These are phyloP conservation scores for Masticophis lateralis DNA, from an alignment of 2,797 vertebrate genomes.

Conservation along the genomic window DNA sequence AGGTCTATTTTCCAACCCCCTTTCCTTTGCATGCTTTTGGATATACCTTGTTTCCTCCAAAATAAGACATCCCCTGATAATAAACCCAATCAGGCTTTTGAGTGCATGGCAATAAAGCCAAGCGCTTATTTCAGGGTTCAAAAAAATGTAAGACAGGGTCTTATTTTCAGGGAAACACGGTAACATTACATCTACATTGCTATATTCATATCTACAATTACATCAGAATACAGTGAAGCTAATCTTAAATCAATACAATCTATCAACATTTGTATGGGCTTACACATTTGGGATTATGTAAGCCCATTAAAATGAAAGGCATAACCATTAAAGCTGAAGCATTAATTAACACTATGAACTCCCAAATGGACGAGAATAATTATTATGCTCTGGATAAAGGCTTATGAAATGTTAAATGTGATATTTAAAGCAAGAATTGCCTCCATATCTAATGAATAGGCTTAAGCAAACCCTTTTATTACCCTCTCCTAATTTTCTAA, in stretches of 20 bases:
- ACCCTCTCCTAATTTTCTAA: neutral
- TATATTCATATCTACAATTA: neutral
- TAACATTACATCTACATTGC: neutral
- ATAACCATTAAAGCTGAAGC: neutral
- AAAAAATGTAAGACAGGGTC: too few relatives aligned
- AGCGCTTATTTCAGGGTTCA: too few relatives aligned
- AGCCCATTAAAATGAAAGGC: neutral
- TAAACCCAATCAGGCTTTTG: too few relatives aligned
- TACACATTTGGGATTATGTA: constrained; percentile 6
- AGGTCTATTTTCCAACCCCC: neutral
- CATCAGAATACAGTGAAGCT: neutral
- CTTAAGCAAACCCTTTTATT: neutral
- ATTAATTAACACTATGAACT: neutral
- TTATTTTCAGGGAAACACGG: too few relatives aligned
- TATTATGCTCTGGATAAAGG: neutral
- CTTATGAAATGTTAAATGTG: accelerated
- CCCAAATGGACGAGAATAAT: neutral
- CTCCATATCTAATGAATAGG: accelerated
- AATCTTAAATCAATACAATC: neutral
- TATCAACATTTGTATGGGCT: constrained; percentile 17
- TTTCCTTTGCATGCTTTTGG: neutral
- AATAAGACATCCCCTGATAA: too few relatives aligned
- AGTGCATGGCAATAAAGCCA: too few relatives aligned
- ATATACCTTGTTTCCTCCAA: too few relatives aligned
- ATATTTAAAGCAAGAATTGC: neutral